A percentile compares a stretch with the other conserved stretches of the same genome.
Conservation (phyloP, 2,113 vertebrate species). For the Hippocampus mohnikei region DNA sequence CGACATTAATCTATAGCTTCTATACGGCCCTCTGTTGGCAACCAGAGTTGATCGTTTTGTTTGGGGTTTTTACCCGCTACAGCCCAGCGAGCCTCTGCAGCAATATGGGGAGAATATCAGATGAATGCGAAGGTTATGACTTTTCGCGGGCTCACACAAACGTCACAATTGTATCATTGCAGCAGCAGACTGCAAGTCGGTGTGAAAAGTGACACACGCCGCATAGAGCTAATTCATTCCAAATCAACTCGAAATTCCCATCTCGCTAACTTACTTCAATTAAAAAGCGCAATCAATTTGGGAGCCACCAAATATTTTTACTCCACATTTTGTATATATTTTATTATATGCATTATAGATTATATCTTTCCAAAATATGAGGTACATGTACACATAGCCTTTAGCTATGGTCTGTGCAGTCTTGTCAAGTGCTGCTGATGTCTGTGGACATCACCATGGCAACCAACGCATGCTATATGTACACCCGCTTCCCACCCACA, state of each 20-base stretch:
- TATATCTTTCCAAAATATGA: neutral
- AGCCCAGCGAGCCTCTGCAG: conserved; percentile 23
- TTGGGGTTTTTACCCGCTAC: too few relatives aligned
- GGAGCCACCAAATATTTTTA: neutral
- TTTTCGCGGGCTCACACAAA: conserved; percentile 1
- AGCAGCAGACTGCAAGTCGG: neutral
- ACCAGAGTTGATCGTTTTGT: conserved; percentile 40
- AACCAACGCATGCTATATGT: conserved; percentile 33
- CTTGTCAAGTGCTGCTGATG: neutral
- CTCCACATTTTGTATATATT: neutral
- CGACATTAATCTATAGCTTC: conserved; percentile 44
- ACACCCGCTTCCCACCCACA: neutral
- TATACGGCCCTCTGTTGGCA: conserved; percentile 40
- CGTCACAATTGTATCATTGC: neutral
- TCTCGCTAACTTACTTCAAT: neutral
- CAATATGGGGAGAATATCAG: conserved; percentile 33
- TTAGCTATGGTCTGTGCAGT: neutral
- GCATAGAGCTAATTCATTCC: neutral
- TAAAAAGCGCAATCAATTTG: neutral
- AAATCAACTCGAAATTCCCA: neutral
- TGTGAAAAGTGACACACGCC: neutral
- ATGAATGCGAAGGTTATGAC: conserved; percentile 3
- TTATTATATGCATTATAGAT: too few relatives aligned
- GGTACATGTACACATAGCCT: neutral
- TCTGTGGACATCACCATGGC: conserved; percentile 37